Evolutionary conservation across 64 coral and sea anemone species (phyloP).

Genomic region (Montipora foliosa): DNA sequence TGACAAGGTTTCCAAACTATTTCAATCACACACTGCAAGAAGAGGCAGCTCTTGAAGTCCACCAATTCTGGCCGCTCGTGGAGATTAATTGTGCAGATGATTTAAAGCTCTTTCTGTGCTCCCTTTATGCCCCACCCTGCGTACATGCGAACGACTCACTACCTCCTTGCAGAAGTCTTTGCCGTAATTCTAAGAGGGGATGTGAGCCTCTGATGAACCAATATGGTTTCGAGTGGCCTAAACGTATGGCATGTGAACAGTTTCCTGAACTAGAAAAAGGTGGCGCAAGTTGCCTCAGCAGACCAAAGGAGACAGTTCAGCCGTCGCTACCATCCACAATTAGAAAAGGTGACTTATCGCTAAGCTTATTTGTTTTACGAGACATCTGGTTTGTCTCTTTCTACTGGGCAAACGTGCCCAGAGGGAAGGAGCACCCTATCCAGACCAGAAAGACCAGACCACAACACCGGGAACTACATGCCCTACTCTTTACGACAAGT

Average conservation of each 20-base stretch:
- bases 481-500: no score
- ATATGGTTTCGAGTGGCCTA: constrained; percentile 60
- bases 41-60: constrained; percentile 39
- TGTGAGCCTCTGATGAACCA: constrained; percentile 22
- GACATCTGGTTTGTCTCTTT: no score
- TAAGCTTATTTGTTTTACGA: no score
- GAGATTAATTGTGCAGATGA: constrained; percentile 41
- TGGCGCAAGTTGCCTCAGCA: not conserved
- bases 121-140: not conserved
- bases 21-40: constrained; percentile 64
- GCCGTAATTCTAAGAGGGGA: constrained; percentile 7
- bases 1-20: constrained; percentile 72
- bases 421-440: no score
- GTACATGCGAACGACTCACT: not conserved
- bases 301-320: not conserved
- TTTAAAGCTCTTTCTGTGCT: constrained; percentile 62
- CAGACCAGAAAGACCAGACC: no score
- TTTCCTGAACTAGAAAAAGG: constrained; percentile 12
- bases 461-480: no score
- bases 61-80: constrained; percentile 65
- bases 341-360: not conserved
- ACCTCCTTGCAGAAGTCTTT: constrained; percentile 57
- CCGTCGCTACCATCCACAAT: not conserved
- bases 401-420: no score
- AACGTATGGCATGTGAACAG: constrained; percentile 20